Conservation (phyloP, 2,888 invertebrate genomes). For the Lepas anatifera region DNA sequence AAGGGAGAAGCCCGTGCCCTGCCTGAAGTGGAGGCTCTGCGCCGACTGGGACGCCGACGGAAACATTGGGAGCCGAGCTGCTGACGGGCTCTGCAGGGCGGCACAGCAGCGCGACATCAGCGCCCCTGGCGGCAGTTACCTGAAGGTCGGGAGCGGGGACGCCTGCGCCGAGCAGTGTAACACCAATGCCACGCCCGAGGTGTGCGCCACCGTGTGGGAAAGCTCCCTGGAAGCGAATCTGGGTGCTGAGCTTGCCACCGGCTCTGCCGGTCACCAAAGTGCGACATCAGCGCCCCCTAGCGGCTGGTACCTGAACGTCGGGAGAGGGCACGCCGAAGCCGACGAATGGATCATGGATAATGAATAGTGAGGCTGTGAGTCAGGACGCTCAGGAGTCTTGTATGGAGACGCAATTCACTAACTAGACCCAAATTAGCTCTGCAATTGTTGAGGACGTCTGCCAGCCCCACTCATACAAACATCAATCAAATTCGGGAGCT, state of each 20-base stretch:
- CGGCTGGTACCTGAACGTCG: no score
- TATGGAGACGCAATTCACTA: no score
- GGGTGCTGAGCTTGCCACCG: slow-evolving; percentile 61
- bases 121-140: slow-evolving; percentile 37
- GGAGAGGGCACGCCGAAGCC: no score
- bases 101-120: slow-evolving; percentile 16
- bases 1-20: slow-evolving; percentile 38
- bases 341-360: no score
- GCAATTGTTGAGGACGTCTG: no score
- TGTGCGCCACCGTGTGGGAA: slow-evolving; percentile 19
- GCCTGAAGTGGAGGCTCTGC: slow-evolving; percentile 14
- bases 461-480: no score
- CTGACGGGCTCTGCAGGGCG: slow-evolving; percentile 24
- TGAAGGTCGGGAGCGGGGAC: slow-evolving; percentile 55
- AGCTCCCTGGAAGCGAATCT: slow-evolving; percentile 42
- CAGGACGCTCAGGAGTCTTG: no score
- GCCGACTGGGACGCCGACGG: slow-evolving; percentile 20
- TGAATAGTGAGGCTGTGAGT: no score
- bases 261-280: slow-evolving; percentile 53
- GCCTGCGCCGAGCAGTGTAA: slow-evolving; percentile 60
- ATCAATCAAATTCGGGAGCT: no score
- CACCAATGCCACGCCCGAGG: slow-evolving; percentile 36
- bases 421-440: no score
- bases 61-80: slow-evolving; percentile 24
- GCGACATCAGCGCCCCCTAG: no score